phyloP scores from a whole-genome alignment of 2,113 vertebrate genomes.

The Serinus canaria region DNA sequence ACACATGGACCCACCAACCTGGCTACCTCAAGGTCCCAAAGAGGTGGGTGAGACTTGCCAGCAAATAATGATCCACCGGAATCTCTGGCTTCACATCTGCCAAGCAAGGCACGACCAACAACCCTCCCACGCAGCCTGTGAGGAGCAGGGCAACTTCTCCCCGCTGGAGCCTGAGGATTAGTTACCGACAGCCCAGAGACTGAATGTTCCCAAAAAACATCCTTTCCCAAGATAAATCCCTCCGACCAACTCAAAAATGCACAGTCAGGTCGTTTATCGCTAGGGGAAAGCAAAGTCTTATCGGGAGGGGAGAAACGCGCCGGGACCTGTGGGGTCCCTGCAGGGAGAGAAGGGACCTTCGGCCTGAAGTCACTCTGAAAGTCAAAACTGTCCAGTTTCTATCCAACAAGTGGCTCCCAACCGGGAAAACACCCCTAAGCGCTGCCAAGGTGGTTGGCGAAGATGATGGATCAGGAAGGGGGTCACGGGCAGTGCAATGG shows the following conservation, averaged over 20 bases:
- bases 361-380: neutral
- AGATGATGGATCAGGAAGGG: neutral
- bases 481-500: rapidly evolving
- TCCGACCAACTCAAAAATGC: neutral
- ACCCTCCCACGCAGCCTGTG: neutral
- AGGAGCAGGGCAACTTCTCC: neutral
- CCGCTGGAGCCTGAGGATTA: neutral
- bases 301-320: neutral
- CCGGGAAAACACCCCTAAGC: rapidly evolving
- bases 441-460: neutral
- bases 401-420: neutral
- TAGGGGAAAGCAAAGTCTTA: neutral
- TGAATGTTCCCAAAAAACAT: slow-evolving; percentile 10
- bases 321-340: neutral
- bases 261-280: neutral
- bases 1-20: rapidly evolving
- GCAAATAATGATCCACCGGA: neutral
- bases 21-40: neutral
- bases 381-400: neutral
- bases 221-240: neutral
- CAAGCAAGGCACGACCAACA: rapidly evolving
- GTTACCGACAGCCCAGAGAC: neutral
- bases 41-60: neutral
- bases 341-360: neutral
- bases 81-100: neutral